phyloP scores from a whole-genome alignment of 2,797 vertebrate genomes.

The Percopsis omiscomaycus region DNA sequence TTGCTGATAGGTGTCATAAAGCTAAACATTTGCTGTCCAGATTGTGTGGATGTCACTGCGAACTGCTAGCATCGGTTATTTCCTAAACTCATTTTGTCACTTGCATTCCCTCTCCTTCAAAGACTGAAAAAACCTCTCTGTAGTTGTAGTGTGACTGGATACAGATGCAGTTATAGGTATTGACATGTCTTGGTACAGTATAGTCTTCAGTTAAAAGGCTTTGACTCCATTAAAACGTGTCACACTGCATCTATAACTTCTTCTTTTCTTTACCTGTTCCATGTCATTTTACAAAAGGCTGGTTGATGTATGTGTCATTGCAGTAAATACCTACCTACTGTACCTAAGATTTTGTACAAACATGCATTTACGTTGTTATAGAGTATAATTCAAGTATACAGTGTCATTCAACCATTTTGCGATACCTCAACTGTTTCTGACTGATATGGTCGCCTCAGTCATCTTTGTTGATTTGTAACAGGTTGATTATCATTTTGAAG shows the following conservation, averaged over 20 bases:
- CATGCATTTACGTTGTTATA: conserved; percentile 23
- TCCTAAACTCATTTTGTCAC: background rate
- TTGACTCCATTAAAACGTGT: conserved; percentile 16
- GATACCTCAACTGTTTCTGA: no score
- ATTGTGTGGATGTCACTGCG: conserved; percentile 21
- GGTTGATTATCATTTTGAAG: conserved; percentile 51
- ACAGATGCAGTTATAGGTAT: conserved; percentile 30
- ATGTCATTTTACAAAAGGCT: background rate
- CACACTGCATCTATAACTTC: conserved; percentile 26
- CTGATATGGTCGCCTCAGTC: background rate
- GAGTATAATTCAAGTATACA: no score
- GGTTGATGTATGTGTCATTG: conserved; percentile 1
- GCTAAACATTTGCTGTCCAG: conserved; percentile 33
- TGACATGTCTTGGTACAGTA: conserved; percentile 15
- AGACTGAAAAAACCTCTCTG: conserved; percentile 13
- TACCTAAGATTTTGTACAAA: conserved; percentile 20
- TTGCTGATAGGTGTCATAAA: conserved; percentile 18
- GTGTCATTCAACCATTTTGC: no score
- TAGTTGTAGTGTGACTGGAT: conserved; percentile 7
- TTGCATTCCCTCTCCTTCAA: conserved; percentile 5
- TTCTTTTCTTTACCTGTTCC: conserved; percentile 13
- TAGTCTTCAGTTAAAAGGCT: conserved; percentile 17
- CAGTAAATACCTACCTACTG: conserved; percentile 22
- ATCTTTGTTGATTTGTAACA: conserved; percentile 40
- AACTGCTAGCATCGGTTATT: conserved; percentile 1